Base-by-base conservation (phyloP, 2,888 invertebrate genomes). In the Apamea monoglypha region DNA sequence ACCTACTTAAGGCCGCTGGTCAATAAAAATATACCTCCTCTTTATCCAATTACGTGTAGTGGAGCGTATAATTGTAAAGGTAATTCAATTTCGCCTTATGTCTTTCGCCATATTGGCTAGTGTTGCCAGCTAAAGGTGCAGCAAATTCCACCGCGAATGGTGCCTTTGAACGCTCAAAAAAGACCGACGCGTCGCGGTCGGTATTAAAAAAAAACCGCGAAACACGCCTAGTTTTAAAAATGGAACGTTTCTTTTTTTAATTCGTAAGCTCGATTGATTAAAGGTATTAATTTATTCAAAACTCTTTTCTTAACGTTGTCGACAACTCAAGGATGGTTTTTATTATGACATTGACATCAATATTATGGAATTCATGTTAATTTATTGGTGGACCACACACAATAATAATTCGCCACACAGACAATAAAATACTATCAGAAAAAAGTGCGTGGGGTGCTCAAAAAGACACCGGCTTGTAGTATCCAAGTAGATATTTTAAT, bases 41-140 rank as follows among this genome's bases (percentile, higher is more conserved):
- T 90, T 91, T 92, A 92, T 86, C 91, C 92, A 92, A 91, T 92
- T 92, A 91, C 82, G 81, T 85, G 86, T 86, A 87, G 87, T 91
- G 83, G 82, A 89, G 66, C 87, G 85, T 89, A 86, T 92, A 92
- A 92, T 91, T 92, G 91, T 90, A 74, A 69, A 80, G 78, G 91
- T 92, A 92, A 93, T 94, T 94, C 92, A 87, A 80, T 81, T 81
- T 79, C 29, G 68, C 84, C 74, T 74, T 81, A 80, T 81, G 59
- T 61, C 47, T 64, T 76, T 25, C 53, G 78, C 72, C 74, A 82
- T 88, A 87, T 87, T 80, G 78, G 78, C 40, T 74, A 85, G 76
- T 85, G 70, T 63, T 85, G 67, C 76, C 69, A 80, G 59, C 1
- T 63, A 85, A 84, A 68, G 63, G 56, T 69, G 61, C 68, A 64